Base-by-base conservation (phyloP, 1,140 invertebrate genomes). In the Neodiprion lecontei region DNA sequence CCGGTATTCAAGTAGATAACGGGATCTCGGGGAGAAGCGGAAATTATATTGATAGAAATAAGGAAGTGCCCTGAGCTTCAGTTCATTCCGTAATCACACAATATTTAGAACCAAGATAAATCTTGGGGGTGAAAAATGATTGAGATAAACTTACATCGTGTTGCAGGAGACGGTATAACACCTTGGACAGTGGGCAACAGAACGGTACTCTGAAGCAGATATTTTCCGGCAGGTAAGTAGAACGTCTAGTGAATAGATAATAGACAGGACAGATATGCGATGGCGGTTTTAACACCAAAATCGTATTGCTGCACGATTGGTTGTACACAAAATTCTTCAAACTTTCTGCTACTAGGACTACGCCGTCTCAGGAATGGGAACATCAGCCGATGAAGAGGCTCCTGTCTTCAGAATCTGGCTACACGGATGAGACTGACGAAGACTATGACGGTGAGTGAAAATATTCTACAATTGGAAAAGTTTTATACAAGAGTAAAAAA, bases 371-470 rank as follows among this genome's bases (percentile, higher is more conserved):
- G 48, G 75, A 83, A 74, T 74, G 68, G 40, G 76, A 83, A 50
- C 76, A 79, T 70, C 70, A 79, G 61, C 82, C 83, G 1, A 69
- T 80, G 2, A 82, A 82, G 68, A 75, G 82, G 79, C 73, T 90
- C 5, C 72, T 86, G 28, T 90, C 89, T 1, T 81, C 80, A 3
- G 82, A 87, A 49, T 90, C 89, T 5, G 85, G 74, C 40, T 80
- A 78, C 10, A 88, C 84, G 68, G 88, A 90, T 50, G 87, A 90
- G 21, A 79, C 82, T 47, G 82, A 85, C 28, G 89, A 91, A 47
- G 86, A 89, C 28, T 87, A 89, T 67, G 86, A 86, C 17, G 84
- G 78, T 81, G 70, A 82, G 79, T 82, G 82, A 75, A 79, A 83
- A 72, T 71, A n/a, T 1, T 11, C 1, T 48, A 4, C 50, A 53